Base-by-base conservation (phyloP, 1,140 invertebrate genomes). In the Macrotrachela quadricornifera region DNA sequence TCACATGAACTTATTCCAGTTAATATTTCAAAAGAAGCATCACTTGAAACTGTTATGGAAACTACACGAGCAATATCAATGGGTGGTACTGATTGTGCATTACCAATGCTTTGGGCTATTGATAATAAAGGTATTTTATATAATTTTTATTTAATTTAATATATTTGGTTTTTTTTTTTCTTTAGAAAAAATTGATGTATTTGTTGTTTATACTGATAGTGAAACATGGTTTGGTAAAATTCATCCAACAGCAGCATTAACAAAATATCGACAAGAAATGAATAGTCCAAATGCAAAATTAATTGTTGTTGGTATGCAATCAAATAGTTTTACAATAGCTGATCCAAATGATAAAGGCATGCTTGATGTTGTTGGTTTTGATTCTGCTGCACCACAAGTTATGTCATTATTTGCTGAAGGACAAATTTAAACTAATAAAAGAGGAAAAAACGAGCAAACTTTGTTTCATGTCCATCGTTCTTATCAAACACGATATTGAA, bases 341-440 rank as follows among this genome's bases (percentile, higher is more conserved):
- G 63, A 70, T 57, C 59, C 66, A 14, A 62, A 67, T 43, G 71
- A 73, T 43, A 62, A 70, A 37, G 65, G 67, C 48, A 75, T 77
- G 62, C 60, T 79, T 39, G 74, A 75, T 55, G 69, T 79, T 21
- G 71, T 71, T 47, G 78, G 78, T 30, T 78, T 79, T 59, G 76
- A 78, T 57, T 63, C 63, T n/a, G 69, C 68, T 11, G 70, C 75
- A 39, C 75, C 76, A 30, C 65, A 68, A 56, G 60, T 77, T 15
- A 73, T 79, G 21, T 30, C 21, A 4, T 30, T 30, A 30, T 30
- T 30, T 30, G 21, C 21, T 8, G 21, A 30, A 30, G 21, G 21
- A 30, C 21, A 30, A 8, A 30, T 30, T 4, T 30, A 30, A 30
- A 30, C 8, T 30, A 30, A 4, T 8, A 2, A 30, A 30, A 8